A percentile compares a stretch with the other conserved stretches of the same genome.
Conservation (phyloP, 2,113 vertebrate species). For the Corythornis madagascariensis region DNA sequence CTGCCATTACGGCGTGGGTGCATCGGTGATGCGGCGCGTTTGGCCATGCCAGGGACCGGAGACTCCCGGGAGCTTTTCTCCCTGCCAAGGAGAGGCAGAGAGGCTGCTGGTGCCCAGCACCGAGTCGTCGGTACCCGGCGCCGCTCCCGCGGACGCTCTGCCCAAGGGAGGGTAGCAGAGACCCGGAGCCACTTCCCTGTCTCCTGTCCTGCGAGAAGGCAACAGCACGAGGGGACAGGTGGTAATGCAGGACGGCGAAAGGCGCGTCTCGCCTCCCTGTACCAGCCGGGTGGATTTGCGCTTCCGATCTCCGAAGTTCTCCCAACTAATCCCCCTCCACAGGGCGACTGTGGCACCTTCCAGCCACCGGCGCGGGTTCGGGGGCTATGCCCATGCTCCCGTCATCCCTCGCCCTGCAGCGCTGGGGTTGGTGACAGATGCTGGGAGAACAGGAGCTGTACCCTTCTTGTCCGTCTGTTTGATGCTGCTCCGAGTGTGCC, state of each 20-base stretch:
- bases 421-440: neutral
- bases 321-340: too few relatives aligned
- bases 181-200: rapidly evolving
- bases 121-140: too few relatives aligned
- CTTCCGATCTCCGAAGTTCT: neutral
- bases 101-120: rapidly evolving
- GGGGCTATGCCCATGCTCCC: rapidly evolving
- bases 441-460: neutral
- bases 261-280: too few relatives aligned
- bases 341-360: neutral
- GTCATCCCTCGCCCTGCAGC: neutral
- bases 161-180: rapidly evolving
- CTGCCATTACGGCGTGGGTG: rapidly evolving
- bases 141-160: rapidly evolving
- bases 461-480: too few relatives aligned
- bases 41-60: rapidly evolving
- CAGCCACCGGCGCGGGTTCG: rapidly evolving
- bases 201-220: too few relatives aligned
- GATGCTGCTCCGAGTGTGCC: neutral
- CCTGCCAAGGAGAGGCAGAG: neutral
- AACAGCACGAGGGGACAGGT: rapidly evolving
- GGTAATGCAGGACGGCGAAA: rapidly evolving
- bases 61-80: neutral
- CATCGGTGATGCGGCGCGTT: neutral
- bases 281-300: rapidly evolving